Evolutionary conservation across 2,888 invertebrate genomes (phyloP), one percentile per base, ranked within the genome.

Genomic region (Oegoconia quadripuncta): DNA sequence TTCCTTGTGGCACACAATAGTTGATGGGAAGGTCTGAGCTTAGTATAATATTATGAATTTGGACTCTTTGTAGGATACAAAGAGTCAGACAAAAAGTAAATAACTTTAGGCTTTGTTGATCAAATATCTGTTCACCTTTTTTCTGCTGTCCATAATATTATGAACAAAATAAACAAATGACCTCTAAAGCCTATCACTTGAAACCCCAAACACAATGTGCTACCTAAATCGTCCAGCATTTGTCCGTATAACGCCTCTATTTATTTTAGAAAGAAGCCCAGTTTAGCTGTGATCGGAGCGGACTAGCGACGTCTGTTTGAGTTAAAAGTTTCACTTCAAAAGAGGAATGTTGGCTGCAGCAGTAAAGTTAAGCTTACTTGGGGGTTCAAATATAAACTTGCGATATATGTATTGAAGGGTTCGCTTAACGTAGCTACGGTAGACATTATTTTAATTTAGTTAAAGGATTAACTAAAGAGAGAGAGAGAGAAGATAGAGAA

Each of bases 171-270:
- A n/a, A n/a, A n/a, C n/a, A n/a, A n/a, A n/a, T n/a, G n/a, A n/a
- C n/a, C n/a, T n/a, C n/a, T n/a, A n/a, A n/a, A n/a, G 13, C 14
- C 27, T 27, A 7, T 13, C 27, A 1, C 27, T 27, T 12, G 14
- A 27, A 27, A n/a, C 27, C 12, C 13, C 15, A 8, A 23, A 29
- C 46, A 47, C 48, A 38, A 44, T 59, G 64, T 58, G 59, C 51
- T 48, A 39, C 45, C 59, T 57, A 70, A 71, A 71, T 67, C 62
- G 67, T 46, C 45, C 45, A 55, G 61, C 69, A 71, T 71, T 71
- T 71, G 66, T 71, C 63, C 56, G 51, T 50, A 59, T 68, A 71
- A 69, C 68, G 55, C 58, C 51, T 51, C 68, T 66, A 71, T 71
- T 71, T 71, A 68, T 71, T 64, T 51, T 60, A 59, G 54, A 63